These are phyloP conservation scores for Leptocoma aspasia DNA, from an alignment of 2,113 vertebrate species.

Conservation along the genomic window DNA sequence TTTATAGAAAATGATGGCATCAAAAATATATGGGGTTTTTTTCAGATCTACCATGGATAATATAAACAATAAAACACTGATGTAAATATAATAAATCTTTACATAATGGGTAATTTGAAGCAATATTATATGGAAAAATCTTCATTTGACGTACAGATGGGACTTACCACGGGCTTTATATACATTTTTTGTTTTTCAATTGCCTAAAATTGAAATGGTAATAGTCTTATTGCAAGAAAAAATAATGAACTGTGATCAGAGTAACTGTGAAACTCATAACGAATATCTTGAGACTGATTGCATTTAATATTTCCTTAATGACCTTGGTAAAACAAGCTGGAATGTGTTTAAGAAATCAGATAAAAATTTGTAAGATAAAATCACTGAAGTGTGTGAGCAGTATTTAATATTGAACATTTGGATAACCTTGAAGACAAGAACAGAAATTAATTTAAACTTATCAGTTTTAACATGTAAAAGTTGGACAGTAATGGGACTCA, in stretches of 20 bases:
- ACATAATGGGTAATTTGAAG: background rate
- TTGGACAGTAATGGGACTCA: background rate
- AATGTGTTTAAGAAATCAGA: background rate
- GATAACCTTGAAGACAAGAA: background rate
- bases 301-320: background rate
- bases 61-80: background rate
- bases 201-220: background rate
- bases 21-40: fast-evolving
- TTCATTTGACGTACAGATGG: background rate
- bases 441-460: background rate
- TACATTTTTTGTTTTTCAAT: background rate
- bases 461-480: background rate
- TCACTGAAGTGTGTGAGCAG: background rate
- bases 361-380: background rate
- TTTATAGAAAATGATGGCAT: fast-evolving
- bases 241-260: background rate
- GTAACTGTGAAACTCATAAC: background rate
- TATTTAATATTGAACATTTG: background rate
- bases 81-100: background rate
- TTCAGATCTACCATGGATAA: background rate
- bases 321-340: background rate
- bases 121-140: background rate
- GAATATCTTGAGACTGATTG: background rate
- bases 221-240: background rate
- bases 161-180: background rate